Conservation (phyloP, 2,888 invertebrate genomes). For the Seira musarum region DNA sequence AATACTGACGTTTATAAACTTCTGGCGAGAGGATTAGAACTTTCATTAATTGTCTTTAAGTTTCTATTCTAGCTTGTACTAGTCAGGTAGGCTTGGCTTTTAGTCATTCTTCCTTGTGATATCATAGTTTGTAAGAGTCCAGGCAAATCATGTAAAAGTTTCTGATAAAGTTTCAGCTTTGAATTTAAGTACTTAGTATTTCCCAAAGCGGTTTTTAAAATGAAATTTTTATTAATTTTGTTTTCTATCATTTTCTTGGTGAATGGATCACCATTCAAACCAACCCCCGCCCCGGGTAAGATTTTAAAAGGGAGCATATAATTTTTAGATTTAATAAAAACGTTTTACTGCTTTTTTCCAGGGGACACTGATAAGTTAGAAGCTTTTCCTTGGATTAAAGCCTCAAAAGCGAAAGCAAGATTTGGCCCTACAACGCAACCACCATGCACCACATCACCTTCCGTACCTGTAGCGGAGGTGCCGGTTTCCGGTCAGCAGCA, state of each 20-base stretch:
- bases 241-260: constrained; percentile 2
- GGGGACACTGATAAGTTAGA: constrained; percentile 29
- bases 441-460: neutral
- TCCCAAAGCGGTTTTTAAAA: constrained; percentile 14
- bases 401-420: constrained; percentile 31
- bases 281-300: constrained; percentile 25
- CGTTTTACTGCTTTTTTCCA: constrained; percentile 26
- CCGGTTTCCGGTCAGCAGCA: constrained; percentile 10
- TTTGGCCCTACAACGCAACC: constrained; percentile 35
- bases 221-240: constrained; percentile 32
- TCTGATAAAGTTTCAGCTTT: no score
- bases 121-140: no score
- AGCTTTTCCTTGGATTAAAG: constrained; percentile 46
- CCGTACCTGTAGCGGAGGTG: neutral
- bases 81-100: constrained; percentile 11
- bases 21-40: constrained; percentile 35
- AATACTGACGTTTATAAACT: constrained; percentile 14
- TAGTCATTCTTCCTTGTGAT: no score
- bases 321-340: no score
- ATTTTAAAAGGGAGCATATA: no score
- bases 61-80: constrained; percentile 26
- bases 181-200: no score
- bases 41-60: neutral
- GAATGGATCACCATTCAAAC: constrained; percentile 23
- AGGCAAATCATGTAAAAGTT: no score